Conservation (phyloP, 2,797 vertebrate species). For the Chloroceryle amazona region DNA sequence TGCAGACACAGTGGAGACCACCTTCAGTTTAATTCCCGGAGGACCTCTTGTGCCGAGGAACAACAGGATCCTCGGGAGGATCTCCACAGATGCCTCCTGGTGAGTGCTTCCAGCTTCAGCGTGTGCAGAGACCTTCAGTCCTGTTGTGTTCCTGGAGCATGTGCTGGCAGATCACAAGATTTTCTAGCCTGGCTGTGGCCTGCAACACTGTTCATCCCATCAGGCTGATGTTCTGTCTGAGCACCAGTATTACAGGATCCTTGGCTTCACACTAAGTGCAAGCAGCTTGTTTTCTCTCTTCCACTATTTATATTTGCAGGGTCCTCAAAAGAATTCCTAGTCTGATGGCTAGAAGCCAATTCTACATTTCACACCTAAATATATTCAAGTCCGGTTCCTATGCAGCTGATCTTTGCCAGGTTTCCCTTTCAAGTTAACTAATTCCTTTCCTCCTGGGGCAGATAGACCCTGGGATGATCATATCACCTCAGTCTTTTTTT, state of each 20-base stretch:
- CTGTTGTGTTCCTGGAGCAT: background rate
- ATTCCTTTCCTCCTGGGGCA: background rate
- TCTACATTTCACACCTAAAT: background rate
- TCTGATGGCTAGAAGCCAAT: background rate
- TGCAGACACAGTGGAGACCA: fast-evolving
- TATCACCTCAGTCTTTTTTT: background rate
- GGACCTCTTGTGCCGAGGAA: background rate
- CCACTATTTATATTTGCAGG: background rate
- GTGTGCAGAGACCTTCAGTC: background rate
- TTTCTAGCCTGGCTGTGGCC: background rate
- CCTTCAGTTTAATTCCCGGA: background rate
- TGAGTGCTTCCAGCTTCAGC: background rate
- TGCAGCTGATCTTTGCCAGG: background rate
- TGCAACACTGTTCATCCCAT: background rate
- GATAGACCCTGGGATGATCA: background rate
- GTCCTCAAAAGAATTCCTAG: background rate
- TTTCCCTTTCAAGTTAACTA: background rate
- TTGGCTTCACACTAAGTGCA: background rate
- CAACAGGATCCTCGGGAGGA: background rate
- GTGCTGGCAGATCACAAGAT: background rate
- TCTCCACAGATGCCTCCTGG: background rate
- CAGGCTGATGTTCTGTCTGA: background rate
- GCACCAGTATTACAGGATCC: background rate
- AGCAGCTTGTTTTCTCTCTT: background rate
- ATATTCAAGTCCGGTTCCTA: background rate